These are phyloP conservation scores for Stenichneumon culpator DNA, from an alignment of 2,888 invertebrate species.

Conservation along the genomic window DNA sequence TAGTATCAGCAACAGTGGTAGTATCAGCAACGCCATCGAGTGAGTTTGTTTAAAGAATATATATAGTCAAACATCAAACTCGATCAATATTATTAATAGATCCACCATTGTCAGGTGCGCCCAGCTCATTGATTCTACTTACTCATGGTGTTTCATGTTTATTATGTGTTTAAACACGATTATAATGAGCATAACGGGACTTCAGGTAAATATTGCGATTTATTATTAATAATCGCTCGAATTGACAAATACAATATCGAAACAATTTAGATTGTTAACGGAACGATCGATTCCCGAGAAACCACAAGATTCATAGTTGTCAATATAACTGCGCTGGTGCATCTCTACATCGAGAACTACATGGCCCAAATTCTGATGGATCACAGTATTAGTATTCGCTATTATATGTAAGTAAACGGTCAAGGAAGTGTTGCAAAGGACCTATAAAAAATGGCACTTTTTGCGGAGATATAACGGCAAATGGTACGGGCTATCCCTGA, in stretches of 20 bases:
- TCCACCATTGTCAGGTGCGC: slow-evolving; percentile 7
- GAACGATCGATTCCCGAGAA: background rate
- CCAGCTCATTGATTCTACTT: slow-evolving; percentile 12
- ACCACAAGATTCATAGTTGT: background rate
- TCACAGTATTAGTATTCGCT: slow-evolving; percentile 17
- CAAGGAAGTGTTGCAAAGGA: background rate
- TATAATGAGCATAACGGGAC: slow-evolving; percentile 29
- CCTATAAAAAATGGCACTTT: background rate
- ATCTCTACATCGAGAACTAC: slow-evolving; percentile 40
- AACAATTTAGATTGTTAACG: background rate
- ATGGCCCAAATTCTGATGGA: slow-evolving; percentile 26
- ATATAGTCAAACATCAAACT: background rate
- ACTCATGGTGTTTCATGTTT: slow-evolving; percentile 22
- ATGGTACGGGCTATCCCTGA: slow-evolving; percentile 21
- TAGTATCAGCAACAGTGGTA: too few species aligned
- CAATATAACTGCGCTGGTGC: background rate
- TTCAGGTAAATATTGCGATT: slow-evolving; percentile 17
- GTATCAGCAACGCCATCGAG: background rate
- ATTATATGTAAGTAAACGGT: slow-evolving; percentile 11
- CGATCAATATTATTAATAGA: background rate
- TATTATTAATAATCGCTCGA: background rate
- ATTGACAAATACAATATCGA: background rate
- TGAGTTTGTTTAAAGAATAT: background rate
- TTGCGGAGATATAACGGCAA: slow-evolving; percentile 1
- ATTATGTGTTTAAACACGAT: slow-evolving; percentile 24